Base-by-base conservation (phyloP, 2,113 vertebrate genomes). In the Anguilla rostrata region DNA sequence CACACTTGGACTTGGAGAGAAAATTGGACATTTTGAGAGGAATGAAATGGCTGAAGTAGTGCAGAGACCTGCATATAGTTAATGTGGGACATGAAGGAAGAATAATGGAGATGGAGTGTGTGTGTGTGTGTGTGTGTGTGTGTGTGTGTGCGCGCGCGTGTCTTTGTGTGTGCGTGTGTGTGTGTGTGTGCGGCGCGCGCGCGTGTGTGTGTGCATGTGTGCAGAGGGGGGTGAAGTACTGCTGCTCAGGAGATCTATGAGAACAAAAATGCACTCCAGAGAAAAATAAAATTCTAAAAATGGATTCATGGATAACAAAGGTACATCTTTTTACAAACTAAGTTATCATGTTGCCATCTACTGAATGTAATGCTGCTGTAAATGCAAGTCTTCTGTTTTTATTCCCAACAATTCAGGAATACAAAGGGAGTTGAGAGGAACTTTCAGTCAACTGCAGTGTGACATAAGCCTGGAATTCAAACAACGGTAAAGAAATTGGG, bases 381-480 rank as follows among this genome's bases (percentile, higher is more conserved):
- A 2, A 8, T 34, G 11, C 71, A n/a, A 78, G 84, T 22, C 15
- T 86, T 88, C 81, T 87, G 60, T 40, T 63, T n/a, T 43, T 90
- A 83, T 86, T 89, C 86, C 53, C 83, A 78, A 41, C 86, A 57
- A 60, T 86, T 40, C 84, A 89, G 83, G 60, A 88, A 60, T 79
- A 49, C 86, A 86, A 91, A 88, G 43, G 20, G 26, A 56, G 87
- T 85, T 90, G 2, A 75, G 78, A 84, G 60, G 39, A 12, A 34
- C 29, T 29, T 75, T n/a, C 26, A 82, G 40, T 53, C 46, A 46
- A 53, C 43, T n/a, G 40, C 26, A 49, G n/a, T 53, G 26, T 49
- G 41, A 49, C 22, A 15, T 5, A 22, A 39, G 39, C n/a, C 46
- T 53, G 43, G 14, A 29, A 83, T 83, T 83, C 26, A n/a, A 83